Evolutionary conservation across 1,140 invertebrate genomes (phyloP), one percentile per base, ranked within the genome.

Genomic region (Psilanteris sp.): DNA sequence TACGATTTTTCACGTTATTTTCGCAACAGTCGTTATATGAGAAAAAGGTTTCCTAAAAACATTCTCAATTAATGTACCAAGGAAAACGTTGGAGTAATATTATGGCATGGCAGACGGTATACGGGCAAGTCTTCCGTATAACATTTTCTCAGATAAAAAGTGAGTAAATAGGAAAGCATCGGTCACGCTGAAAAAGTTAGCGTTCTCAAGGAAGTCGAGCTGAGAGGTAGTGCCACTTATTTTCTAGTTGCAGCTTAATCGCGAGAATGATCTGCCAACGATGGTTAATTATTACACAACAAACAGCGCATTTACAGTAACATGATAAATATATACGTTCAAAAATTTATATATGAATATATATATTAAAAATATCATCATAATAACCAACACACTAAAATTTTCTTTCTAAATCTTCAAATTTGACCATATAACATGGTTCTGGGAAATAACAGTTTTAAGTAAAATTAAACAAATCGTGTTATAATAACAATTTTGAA

Each of bases 161-260:
- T 27, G 52, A 52, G 36, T 59, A 73, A 73, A 73, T 66, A 66
- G 70, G 24, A 66, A 52, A 34, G 44, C 59, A 73, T 73, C 61
- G 59, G 70, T 66, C 61, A 66, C 52, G 61, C 32, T 59, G 59
- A 73, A 59, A 66, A 73, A 73, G 59, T 59, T 46, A 9, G 43
- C 34, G 31, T 31, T 52, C 34, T 26, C 36, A 24, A 31, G 29
- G 13, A 54, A 73, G 44, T 11, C 52, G 24, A 37, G 20, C 59
- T 13, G 16, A 54, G 16, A 54, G 43, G 57, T 27, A 52, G 55
- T 36, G 50, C 34, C 29, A 73, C 52, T 73, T 66, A 73, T 66
- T 66, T 73, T 44, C 43, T 55, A 57, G 68, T 64, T 46, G 50
- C 11, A 15, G 41, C 61, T 73, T 73, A 66, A 64, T 66, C 70